These are phyloP conservation scores for Ridgeia piscesae DNA, from an alignment of 1,140 invertebrate species.

Conservation along the genomic window DNA sequence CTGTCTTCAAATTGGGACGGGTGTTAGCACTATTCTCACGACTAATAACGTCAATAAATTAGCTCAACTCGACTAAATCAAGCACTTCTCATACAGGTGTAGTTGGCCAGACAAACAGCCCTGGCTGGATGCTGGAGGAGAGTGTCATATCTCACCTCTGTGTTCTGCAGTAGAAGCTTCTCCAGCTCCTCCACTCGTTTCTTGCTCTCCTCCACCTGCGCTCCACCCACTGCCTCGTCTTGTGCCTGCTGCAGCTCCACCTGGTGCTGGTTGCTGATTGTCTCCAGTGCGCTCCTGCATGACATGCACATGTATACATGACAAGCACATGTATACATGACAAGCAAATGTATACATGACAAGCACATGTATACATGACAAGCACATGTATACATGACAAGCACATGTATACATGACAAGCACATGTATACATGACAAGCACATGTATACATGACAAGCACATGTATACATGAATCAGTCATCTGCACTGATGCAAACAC, in stretches of 20 bases:
- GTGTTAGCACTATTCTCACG: no score
- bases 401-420: not conserved
- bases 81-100: no score
- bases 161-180: not conserved
- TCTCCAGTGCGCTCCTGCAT: constrained; percentile 45
- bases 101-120: not conserved
- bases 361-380: not conserved
- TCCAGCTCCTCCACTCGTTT: constrained; percentile 13
- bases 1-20: no score
- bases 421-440: not conserved
- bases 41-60: no score
- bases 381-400: not conserved
- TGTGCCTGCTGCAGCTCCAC: constrained; percentile 27
- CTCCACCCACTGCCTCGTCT: constrained; percentile 16
- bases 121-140: not conserved
- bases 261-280: constrained; percentile 40
- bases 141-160: not conserved
- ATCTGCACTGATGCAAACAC: not conserved
- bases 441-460: not conserved
- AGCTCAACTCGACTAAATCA: no score
- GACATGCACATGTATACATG: not conserved
- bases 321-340: not conserved
- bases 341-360: no score
- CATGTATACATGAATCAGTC: not conserved
- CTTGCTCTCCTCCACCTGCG: constrained; percentile 20